Conservation (phyloP, 2,797 vertebrate genomes). For the Crypturellus tataupa region DNA sequence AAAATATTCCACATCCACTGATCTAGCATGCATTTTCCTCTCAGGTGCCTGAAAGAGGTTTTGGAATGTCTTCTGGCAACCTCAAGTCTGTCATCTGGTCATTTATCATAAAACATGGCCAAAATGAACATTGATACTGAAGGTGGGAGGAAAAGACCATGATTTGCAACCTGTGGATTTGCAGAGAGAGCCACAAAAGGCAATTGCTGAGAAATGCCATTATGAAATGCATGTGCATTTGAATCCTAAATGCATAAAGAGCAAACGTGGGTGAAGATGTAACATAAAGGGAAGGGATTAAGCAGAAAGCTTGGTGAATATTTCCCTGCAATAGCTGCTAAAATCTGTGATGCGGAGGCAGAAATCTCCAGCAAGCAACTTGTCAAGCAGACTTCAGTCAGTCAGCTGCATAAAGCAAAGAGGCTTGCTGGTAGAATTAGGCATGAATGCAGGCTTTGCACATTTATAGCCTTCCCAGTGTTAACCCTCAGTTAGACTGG, state of each 20-base stretch:
- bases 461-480: neutral
- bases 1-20: neutral
- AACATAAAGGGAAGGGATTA: neutral
- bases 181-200: neutral
- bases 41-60: neutral
- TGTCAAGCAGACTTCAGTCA: conserved; percentile 53
- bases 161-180: neutral
- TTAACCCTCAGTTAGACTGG: neutral
- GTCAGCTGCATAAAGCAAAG: conserved; percentile 15
- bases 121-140: neutral
- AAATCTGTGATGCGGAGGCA: conserved; percentile 16
- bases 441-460: conserved; percentile 14
- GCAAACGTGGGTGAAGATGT: neutral
- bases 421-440: conserved; percentile 9
- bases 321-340: neutral
- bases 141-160: neutral
- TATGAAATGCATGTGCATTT: neutral
- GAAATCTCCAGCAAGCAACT: conserved; percentile 48
- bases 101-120: neutral
- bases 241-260: neutral
- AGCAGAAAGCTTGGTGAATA: neutral
- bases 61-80: neutral
- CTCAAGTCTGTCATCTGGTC: neutral
- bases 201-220: neutral
- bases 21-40: neutral